Evolutionary conservation across 2,888 invertebrate genomes (phyloP).

Genomic region (Oligia strigilis): DNA sequence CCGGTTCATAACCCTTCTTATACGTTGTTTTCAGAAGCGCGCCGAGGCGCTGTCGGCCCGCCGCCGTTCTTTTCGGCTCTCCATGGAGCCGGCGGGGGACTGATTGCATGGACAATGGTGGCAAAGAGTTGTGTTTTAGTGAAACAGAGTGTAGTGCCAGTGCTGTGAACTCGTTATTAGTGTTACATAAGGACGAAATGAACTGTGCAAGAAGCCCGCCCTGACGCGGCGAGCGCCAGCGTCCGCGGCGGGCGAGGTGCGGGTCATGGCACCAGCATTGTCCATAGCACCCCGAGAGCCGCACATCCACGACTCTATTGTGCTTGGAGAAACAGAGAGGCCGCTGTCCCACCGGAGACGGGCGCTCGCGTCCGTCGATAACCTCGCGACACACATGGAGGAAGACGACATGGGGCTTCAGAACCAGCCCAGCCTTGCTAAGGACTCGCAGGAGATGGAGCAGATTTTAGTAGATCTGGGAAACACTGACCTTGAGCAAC

Average conservation of each 20-base stretch:
- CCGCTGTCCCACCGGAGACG: conserved; percentile 79
- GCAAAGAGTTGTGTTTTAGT: conserved; percentile 72
- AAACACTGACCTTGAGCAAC: conserved; percentile 90
- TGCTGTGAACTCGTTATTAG: conserved; percentile 78
- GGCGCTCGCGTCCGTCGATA: conserved; percentile 89
- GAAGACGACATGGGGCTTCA: conserved; percentile 91
- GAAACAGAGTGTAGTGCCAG: conserved; percentile 78
- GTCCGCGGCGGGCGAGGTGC: conserved; percentile 86
- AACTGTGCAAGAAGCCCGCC: conserved; percentile 80
- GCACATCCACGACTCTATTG: conserved; percentile 77
- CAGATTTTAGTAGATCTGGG: conserved; percentile 92
- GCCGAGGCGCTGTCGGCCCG: conserved; percentile 76
- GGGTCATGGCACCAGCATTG: conserved; percentile 98
- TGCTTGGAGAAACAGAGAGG: conserved; percentile 76
- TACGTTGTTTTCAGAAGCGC: conserved; percentile 88
- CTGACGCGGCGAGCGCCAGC: conserved; percentile 85
- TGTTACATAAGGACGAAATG: conserved; percentile 88
- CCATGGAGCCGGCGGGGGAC: conserved; percentile 85
- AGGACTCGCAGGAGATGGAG: conserved; percentile 92
- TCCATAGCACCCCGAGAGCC: conserved; percentile 92
- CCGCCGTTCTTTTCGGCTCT: conserved; percentile 73
- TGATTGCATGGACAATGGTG: conserved; percentile 76
- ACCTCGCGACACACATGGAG: conserved; percentile 90
- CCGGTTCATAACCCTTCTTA: conserved; percentile 82
- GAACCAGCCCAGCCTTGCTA: conserved; percentile 89